phyloP scores from a whole-genome alignment of 2,888 invertebrate genomes.

The Papilio demoleus region DNA sequence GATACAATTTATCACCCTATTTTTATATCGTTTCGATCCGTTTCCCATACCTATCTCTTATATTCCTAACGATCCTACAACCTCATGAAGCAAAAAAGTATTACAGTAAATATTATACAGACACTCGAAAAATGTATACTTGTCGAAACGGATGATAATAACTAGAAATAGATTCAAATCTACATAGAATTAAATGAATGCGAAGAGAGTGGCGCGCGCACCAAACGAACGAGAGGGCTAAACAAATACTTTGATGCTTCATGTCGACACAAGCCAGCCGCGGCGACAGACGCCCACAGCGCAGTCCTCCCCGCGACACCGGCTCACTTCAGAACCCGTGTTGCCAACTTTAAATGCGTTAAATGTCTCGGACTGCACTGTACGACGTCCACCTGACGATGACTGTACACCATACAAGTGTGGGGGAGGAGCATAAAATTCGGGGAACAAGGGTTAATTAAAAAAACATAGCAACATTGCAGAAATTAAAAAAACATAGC shows the following conservation, averaged over 20 bases:
- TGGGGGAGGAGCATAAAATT: constrained; percentile 46
- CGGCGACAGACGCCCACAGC: not conserved
- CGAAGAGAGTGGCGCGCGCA: constrained; percentile 50
- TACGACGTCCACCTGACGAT: not conserved
- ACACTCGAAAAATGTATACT: constrained; percentile 68
- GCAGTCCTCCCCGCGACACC: not conserved
- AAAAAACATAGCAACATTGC: constrained; percentile 74
- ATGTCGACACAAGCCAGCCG: constrained; percentile 63
- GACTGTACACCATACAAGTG: constrained; percentile 61
- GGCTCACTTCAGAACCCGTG: not conserved
- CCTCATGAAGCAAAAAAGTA: constrained; percentile 82
- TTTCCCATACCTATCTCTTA: constrained; percentile 76
- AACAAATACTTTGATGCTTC: constrained; percentile 81
- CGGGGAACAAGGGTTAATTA: constrained; percentile 52
- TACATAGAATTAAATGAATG: constrained; percentile 67
- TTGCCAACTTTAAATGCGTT: not conserved
- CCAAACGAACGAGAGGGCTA: constrained; percentile 45
- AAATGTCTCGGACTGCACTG: not conserved
- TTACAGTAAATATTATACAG: constrained; percentile 76
- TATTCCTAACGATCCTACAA: constrained; percentile 77
- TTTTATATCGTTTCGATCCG: constrained; percentile 62
- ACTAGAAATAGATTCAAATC: constrained; percentile 75
- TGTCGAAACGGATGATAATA: constrained; percentile 69
- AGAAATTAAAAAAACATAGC: constrained; percentile 66
- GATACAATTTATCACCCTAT: constrained; percentile 66